A percentile compares a stretch with the other conserved stretches of the same genome.
phyloP scores from a whole-genome alignment of 1,140 invertebrate species.

The Vanessa atalanta region DNA sequence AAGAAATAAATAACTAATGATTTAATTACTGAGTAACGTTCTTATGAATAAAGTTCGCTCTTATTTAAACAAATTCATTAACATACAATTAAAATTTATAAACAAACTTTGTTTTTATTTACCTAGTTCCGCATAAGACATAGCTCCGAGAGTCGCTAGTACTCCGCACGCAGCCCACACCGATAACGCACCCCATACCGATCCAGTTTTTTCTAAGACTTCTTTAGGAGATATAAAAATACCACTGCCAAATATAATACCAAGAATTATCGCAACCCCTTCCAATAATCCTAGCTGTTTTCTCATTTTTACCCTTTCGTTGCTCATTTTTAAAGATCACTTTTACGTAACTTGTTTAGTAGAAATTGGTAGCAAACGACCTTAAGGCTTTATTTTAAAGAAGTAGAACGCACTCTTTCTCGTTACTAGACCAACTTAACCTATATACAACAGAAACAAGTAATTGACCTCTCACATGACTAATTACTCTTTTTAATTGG shows the following conservation, averaged over 20 bases:
- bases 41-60: too few relatives aligned
- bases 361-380: neutral
- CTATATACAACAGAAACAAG: conserved; percentile 26
- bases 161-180: conserved; percentile 94
- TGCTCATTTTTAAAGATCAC: conserved; percentile 55
- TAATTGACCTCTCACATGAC: conserved; percentile 49
- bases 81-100: too few relatives aligned
- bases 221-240: conserved; percentile 99
- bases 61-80: too few relatives aligned
- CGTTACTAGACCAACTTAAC: conserved; percentile 35
- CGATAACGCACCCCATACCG: conserved; percentile 91
- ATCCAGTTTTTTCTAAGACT: conserved; percentile 92
- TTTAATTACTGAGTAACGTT: too few relatives aligned
- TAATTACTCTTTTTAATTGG: conserved; percentile 36
- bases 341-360: neutral
- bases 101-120: conserved; percentile 54
- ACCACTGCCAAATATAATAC: conserved; percentile 94
- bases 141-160: conserved; percentile 92
- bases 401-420: conserved; percentile 25
- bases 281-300: conserved; percentile 91
- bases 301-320: conserved; percentile 85
- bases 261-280: conserved; percentile 92
- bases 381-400: conserved; percentile 2
- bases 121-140: conserved; percentile 98
- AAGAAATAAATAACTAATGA: too few relatives aligned